These are phyloP conservation scores for Hippopotamyrus pictus DNA, from an alignment of 2,797 vertebrate species.

Conservation along the genomic window DNA sequence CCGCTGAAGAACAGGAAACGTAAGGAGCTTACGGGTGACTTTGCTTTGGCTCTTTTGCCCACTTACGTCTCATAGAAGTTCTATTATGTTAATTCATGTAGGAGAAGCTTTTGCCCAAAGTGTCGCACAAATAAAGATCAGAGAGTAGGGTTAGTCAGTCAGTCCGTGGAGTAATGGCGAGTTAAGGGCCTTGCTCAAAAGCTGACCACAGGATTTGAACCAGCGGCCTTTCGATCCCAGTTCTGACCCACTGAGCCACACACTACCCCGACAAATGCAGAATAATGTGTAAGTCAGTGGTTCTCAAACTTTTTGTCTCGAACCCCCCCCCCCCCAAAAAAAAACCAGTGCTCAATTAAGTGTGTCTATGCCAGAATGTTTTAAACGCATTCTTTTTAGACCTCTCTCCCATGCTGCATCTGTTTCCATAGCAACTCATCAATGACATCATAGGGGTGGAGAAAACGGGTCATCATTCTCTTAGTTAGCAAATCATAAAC, in stretches of 20 bases:
- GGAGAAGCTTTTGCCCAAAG: neutral
- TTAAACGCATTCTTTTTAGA: neutral
- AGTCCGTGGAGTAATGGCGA: neutral
- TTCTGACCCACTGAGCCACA: neutral
- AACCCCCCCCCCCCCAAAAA: neutral
- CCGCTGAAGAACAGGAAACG: neutral
- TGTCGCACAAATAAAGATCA: neutral
- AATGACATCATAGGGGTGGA: neutral
- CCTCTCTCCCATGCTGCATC: neutral
- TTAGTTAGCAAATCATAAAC: neutral
- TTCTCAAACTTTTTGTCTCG: neutral
- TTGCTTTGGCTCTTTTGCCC: neutral
- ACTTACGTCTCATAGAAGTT: neutral
- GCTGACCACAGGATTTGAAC: neutral
- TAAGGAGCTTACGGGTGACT: neutral
- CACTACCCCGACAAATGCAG: neutral
- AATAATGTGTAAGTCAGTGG: neutral
- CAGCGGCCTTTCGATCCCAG: neutral
- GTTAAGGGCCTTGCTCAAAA: neutral
- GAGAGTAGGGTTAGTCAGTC: neutral
- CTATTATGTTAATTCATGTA: neutral
- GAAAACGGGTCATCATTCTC: neutral
- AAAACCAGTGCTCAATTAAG: neutral
- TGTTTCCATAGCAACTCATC: neutral
- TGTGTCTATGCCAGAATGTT: neutral